Evolutionary conservation across 2,113 vertebrate genomes (phyloP).

Genomic region (Enhydra lutris): DNA sequence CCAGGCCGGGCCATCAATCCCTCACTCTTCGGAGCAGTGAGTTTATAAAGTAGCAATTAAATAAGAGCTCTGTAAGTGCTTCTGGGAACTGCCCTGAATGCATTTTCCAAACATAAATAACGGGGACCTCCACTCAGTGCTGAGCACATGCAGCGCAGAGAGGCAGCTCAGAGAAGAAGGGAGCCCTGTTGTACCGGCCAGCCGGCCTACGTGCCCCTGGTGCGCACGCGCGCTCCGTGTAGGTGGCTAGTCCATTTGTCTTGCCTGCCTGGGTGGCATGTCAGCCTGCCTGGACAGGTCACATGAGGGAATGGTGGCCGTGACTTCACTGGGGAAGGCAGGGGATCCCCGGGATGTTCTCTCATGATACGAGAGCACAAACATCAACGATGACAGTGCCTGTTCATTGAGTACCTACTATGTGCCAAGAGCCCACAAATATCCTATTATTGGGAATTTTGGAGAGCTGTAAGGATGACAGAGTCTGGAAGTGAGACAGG

Average conservation of each 20-base stretch:
- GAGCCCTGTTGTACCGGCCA: constrained; percentile 57
- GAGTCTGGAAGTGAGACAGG: background rate
- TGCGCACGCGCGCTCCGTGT: constrained; percentile 9
- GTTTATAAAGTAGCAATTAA: constrained; percentile 79
- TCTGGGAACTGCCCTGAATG: constrained; percentile 79
- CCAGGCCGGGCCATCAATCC: constrained; percentile 73
- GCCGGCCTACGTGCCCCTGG: constrained; percentile 32
- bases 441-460: background rate
- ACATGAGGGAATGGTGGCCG: background rate
- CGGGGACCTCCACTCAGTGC: constrained; percentile 59
- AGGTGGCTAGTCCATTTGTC: constrained; percentile 73
- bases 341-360: background rate
- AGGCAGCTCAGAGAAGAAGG: constrained; percentile 46
- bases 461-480: background rate
- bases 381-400: background rate
- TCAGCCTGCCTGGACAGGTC: constrained; percentile 49
- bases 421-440: background rate
- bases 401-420: background rate
- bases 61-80: constrained; percentile 80
- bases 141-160: constrained; percentile 18
- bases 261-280: constrained; percentile 69
- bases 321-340: background rate
- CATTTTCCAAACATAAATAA: constrained; percentile 81
- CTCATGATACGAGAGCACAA: background rate
- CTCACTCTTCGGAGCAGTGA: constrained; percentile 70